Evolutionary conservation across 2,888 invertebrate genomes (phyloP).

Genomic region (Pantelozetes paolii): DNA sequence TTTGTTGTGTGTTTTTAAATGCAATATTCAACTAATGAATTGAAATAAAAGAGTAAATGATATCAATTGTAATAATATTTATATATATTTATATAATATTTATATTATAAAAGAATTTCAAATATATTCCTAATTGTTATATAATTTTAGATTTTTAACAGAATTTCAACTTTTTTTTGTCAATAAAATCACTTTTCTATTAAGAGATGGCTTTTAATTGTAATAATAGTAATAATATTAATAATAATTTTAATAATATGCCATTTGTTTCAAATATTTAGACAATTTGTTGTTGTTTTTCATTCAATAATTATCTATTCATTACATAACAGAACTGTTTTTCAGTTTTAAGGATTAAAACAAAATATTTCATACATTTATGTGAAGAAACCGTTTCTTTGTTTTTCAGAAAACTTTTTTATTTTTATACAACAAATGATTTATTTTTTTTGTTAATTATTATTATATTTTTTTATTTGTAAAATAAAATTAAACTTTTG

Average conservation of each 20-base stretch:
- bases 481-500: neutral
- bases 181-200: neutral
- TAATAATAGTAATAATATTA: neutral
- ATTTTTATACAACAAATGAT: neutral
- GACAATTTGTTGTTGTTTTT: neutral
- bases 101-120: slow-evolving; percentile 33
- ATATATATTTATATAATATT: slow-evolving; percentile 24
- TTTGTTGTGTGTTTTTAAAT: slow-evolving; percentile 19
- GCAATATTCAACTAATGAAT: slow-evolving; percentile 32
- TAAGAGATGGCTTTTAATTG: slow-evolving; percentile 11
- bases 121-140: slow-evolving; percentile 21
- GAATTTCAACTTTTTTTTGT: neutral
- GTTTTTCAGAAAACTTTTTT: too few species aligned
- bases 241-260: neutral
- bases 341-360: neutral
- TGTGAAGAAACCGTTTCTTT: neutral
- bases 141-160: slow-evolving; percentile 1
- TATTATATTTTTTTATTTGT: neutral
- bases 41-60: neutral
- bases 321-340: neutral
- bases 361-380: slow-evolving; percentile 9
- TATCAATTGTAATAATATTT: slow-evolving; percentile 18
- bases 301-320: neutral
- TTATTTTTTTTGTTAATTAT: slow-evolving; percentile 16
- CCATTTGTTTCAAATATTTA: neutral